Evolutionary conservation across 1,140 invertebrate genomes (phyloP), one percentile per base, ranked within the genome.

Genomic region (Bombus balteatus): DNA sequence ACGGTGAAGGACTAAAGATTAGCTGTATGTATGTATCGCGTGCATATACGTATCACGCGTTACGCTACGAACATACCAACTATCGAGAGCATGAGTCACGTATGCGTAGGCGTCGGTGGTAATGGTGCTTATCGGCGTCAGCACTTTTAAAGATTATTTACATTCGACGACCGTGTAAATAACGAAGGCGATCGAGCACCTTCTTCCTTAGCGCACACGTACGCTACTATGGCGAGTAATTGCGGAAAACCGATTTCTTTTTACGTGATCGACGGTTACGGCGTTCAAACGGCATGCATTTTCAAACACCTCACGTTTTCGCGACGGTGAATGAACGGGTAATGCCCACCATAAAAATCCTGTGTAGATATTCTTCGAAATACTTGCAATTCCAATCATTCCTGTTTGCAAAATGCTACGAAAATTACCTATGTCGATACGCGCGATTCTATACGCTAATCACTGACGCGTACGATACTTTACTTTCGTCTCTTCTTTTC

Each of bases 101-200:
- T 47, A 76, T n/a, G 73, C 82, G 83, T 81, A 89, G 87, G 87
- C 83, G 82, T 81, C 66, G 77, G 74, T 88, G 87, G 65, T 84
- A 88, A 85, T 72, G 53, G 53, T 53, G 82, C 72, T 88, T 88
- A 88, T 88, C 88, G 57, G 28, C 18, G 47, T 32, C 28, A 68
- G 32, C 73, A 43, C 59, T 78, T 89, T 89, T 88, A 78, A 62
- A 88, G 84, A 89, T 89, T 81, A 88, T 88, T 86, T 88, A 75
- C 66, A 62, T 78, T 85, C 82, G 70, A 81, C 80, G 83, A 80
- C 68, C 84, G 73, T 62, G 68, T 66, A 89, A 89, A 88, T 88
- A 81, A 85, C 62, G 87, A 76, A 77, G 28, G 25, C 47, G 47
- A 53, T 22, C 41, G 57, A 32, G 25, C 57, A 43, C 43, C 32